Evolutionary conservation across 2,113 vertebrate species (phyloP), one percentile per base, ranked within the genome.

Genomic region (Gopherus evgoodei): DNA sequence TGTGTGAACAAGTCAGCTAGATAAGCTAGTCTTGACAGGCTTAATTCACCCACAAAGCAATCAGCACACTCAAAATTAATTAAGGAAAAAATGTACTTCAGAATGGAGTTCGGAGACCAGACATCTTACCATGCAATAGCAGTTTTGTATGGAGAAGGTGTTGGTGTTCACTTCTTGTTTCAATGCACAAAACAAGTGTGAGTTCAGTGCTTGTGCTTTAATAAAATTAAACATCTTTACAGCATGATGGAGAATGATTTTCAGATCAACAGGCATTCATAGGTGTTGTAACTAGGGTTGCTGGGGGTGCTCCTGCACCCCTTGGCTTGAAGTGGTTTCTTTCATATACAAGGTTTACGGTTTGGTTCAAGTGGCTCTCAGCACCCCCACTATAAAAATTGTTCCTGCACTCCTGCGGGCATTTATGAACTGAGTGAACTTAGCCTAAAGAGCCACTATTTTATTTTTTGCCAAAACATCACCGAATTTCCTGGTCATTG

Each of bases 131-230:
- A 25, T 5, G 27, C 5, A 5, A 72, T 11, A 84, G 62, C 29
- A 3, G 35, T 92, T 86, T 78, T 89, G 86, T 80, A 21, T 21
- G 62, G 94, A 91, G 83, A 76, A 56, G 54, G 81, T 86, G 83
- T 84, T 92, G 91, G 93, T 88, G 89, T 52, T 49, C 21, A 2
- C 69, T 50, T 87, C 79, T 86, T 29, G 29, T 91, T 95, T 94
- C 87, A 83, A 83, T 92, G 89, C 86, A 80, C 92, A 90, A 86
- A 62, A 81, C 56, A 1, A 93, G 38, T 49, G 75, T 83, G 82
- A 90, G 47, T 44, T 57, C 53, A 65, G 17, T 79, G 72, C 11
- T 29, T 62, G 83, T 93, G 92, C 69, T 92, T 94, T 89, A 81
- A 17, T 3, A 87, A 47, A 57, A 75, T 47, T 14, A 31, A 76